Evolutionary conservation across 53 echinoderm and acorn worm genomes (phyloP), one percentile per base, ranked within the genome.

Genomic region (Henricia sp.): DNA sequence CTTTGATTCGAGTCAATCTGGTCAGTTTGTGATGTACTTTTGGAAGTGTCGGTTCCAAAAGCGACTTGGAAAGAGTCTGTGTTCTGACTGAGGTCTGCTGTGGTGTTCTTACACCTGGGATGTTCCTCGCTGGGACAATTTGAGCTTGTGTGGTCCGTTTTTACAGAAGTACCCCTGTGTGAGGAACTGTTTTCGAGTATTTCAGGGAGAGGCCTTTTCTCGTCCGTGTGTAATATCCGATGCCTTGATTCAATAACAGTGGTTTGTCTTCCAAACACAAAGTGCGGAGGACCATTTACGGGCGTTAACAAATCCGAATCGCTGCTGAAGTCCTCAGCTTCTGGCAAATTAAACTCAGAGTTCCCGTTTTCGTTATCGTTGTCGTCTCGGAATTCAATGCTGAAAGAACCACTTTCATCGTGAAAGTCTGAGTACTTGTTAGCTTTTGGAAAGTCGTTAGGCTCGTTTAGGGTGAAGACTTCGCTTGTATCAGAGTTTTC

Each of bases 341-440:
- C 64, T 32, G 80, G 80, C 19, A 32, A 42, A 36, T 59, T 50
- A 1, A 29, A 54, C 51, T 28, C 36, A n/a, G 10, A n/a, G 26
- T 67, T 38, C 20, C 50, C 20, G 13, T 67, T 38, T 13, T 16
- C 10, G 30, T 71, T 44, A 6, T 41, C 41, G 9, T 58, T 17
- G 33, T 71, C 77, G n/a, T 89, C 91, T 4, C 86, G 67, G 48
- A 97, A 97, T 8, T 88, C 94, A 12, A 94, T 90, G 38, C 97
- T 90, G 75, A 97, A 97, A 17, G 97, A 94, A 11, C 92, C 92
- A 35, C 96, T 96, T 26, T 92, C 94, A 0, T 97, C 97, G 3
- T 26, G 34, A 9, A 64, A 1, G 19, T 64, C 64, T 10, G 80
- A 64, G 63, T 63, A 64, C 9, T 64, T 63, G 1, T 16, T 44